Evolutionary conservation across 2,888 invertebrate species (phyloP).

Genomic region (Lochmaea capreae): DNA sequence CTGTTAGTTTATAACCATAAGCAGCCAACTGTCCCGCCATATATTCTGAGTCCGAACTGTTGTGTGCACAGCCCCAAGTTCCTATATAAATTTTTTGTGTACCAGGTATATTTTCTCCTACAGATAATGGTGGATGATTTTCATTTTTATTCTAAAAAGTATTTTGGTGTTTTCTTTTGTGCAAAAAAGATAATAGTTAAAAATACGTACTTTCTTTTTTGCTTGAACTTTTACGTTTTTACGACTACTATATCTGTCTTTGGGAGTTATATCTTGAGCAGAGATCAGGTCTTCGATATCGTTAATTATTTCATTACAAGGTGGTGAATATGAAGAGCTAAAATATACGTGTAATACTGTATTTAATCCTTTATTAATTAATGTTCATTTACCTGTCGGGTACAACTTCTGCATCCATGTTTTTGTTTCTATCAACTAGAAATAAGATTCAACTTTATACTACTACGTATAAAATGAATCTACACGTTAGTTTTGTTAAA

Average conservation of each 20-base stretch:
- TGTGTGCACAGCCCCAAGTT: conserved; percentile 99
- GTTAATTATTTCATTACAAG: conserved; percentile 77
- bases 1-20: conserved; percentile 87
- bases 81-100: conserved; percentile 87
- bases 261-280: conserved; percentile 82
- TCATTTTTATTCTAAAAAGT: conserved; percentile 35
- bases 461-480: background rate
- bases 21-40: conserved; percentile 95
- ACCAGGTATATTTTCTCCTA: conserved; percentile 69
- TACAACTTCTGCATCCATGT: conserved; percentile 23
- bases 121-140: conserved; percentile 41
- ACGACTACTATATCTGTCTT: conserved; percentile 79
- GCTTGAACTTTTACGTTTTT: conserved; percentile 78
- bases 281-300: conserved; percentile 89
- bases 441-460: background rate
- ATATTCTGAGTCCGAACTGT: conserved; percentile 97
- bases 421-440: background rate
- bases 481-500: background rate
- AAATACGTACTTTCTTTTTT: conserved; percentile 47
- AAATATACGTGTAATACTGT: background rate
- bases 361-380: background rate
- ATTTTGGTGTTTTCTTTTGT: background rate
- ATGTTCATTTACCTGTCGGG: conserved; percentile 14
- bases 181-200: background rate
- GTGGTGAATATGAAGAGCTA: conserved; percentile 30